Evolutionary conservation across 2,797 vertebrate genomes (phyloP), one percentile per base, ranked within the genome.

Genomic region (Myoxocephalus aenaeus): DNA sequence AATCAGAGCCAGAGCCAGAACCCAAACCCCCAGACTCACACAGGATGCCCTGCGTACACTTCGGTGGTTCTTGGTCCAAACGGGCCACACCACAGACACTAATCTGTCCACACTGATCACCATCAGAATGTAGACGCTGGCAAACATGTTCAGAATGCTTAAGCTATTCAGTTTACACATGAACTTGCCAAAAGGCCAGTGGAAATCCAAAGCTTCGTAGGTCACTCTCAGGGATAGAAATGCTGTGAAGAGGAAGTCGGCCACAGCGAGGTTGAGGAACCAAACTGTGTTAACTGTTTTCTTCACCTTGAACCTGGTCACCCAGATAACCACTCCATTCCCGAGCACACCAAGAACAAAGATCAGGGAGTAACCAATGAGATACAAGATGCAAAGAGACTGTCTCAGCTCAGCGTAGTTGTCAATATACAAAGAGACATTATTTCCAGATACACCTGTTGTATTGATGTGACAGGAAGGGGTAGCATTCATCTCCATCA

Each of bases 261-360:
- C 96, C 38, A 97, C 82, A 2, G 97, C 96, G 15, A 97, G 90
- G 90, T 97, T 97, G 80, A 97, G 96, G 83, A 97, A 97, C 97
- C 96, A 96, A 68, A 97, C 27, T 0, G 95, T 96, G 78, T 96
- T 97, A 0, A 97, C 95, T 0, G 96, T 97, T 89, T 96, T 97
- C 92, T 96, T 97, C 96, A 97, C 97, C 93, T 97, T 63, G 59
- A 63, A 63, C 3, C 59, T 38, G 22, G 38, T 40, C 38, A 63
- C 59, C 59, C 96, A 27, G 25, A 27, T 27, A 27, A 27, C 25
- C 25, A 27, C 25, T 27, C 25, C 25, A 27, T 27, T 27, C 13
- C 59, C 59, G 4, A 63, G 38, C 59, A 63, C 59, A 63, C 59
- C 59, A 25, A 63, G 14, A 40, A 63, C 59, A 63, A 63, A 42